These are phyloP conservation scores for Danio jaintianensis DNA, from an alignment of 2,797 vertebrate genomes.

Conservation along the genomic window DNA sequence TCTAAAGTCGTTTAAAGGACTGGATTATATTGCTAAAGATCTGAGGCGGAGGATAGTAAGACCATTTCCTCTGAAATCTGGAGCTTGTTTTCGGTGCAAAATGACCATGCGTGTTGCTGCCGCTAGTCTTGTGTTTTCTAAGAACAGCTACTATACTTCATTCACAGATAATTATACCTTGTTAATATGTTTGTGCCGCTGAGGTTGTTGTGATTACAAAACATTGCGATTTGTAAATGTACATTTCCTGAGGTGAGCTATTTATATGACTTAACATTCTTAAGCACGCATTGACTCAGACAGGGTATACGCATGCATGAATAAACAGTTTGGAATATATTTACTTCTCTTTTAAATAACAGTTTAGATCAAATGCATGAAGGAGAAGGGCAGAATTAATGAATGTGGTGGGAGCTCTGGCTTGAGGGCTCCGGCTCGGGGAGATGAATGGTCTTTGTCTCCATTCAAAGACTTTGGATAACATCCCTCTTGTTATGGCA, in stretches of 20 bases:
- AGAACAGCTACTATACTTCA: slow-evolving; percentile 16
- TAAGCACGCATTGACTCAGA: not conserved
- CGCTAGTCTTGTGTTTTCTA: not conserved
- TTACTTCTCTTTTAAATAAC: not conserved
- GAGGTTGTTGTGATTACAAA: slow-evolving; percentile 18
- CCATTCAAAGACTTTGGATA: slow-evolving; percentile 46
- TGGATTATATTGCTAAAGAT: slow-evolving; percentile 27
- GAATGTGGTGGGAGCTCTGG: slow-evolving; percentile 38
- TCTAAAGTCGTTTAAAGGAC: not conserved
- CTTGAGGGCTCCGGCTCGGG: slow-evolving; percentile 33
- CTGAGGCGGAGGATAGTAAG: slow-evolving; percentile 7
- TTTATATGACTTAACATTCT: slow-evolving; percentile 18
- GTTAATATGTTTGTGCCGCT: not conserved
- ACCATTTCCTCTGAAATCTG: slow-evolving; percentile 16
- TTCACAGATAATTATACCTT: slow-evolving; percentile 35
- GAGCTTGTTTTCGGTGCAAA: slow-evolving; percentile 2
- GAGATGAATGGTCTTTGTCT: slow-evolving; percentile 54
- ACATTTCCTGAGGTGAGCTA: slow-evolving; percentile 12
- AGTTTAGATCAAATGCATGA: not conserved
- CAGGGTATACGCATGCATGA: not conserved
- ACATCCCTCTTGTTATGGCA: slow-evolving; percentile 45
- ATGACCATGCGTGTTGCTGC: slow-evolving; percentile 12
- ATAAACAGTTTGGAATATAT: slow-evolving; percentile 25
- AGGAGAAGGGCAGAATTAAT: not conserved
- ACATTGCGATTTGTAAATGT: slow-evolving; percentile 25